Base-by-base conservation (phyloP, 2,797 vertebrate species). In the Botia almorhae region DNA sequence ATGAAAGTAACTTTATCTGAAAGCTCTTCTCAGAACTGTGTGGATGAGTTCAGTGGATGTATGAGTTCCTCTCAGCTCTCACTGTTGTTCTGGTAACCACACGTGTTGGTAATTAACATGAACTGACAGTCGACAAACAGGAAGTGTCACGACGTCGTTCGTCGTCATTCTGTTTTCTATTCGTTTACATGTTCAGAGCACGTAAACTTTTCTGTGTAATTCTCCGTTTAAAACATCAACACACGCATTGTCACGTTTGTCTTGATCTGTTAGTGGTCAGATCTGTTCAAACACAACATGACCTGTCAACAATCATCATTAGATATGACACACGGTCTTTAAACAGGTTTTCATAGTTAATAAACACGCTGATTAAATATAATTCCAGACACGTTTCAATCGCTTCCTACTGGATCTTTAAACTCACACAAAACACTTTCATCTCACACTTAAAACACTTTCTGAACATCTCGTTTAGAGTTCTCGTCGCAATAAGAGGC, bases 311-410 rank as follows among this genome's bases (percentile, higher is more conserved):
- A 7, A 16, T 11, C 7, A 10, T 7, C 23, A 43, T 7, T n/a
- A 21, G 8, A 74, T 51, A 33, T 33, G 10, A n/a, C 61, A 74
- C 13, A 53, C 5, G 4, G 17, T 16, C 13, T 6, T 11, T 3
- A 29, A 21, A 3, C n/a, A 53, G 13, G 17, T 63, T 50, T 33
- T n/a, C 50, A 4, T 1, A 14, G 43, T 46, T 19, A 2, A 2
- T 46, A 65, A 33, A 43, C 6, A 7, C 23, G 33, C 55, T 4
- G 0, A 46, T 56, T 23, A 36, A 56, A n/a, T 12, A 7, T 29
- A 56, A 56, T 7, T 76, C 33, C n/a, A 19, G 58, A 21, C 67
- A 70, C 39, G 76, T 61, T 26, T 14, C n/a, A 63, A 23, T 70
- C 65, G 70, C 76, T 67, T 46, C 76, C 65, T 61, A 17, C 11